Evolutionary conservation across 1,140 invertebrate genomes (phyloP), one percentile per base, ranked within the genome.

Genomic region (Liolophura sinensis): DNA sequence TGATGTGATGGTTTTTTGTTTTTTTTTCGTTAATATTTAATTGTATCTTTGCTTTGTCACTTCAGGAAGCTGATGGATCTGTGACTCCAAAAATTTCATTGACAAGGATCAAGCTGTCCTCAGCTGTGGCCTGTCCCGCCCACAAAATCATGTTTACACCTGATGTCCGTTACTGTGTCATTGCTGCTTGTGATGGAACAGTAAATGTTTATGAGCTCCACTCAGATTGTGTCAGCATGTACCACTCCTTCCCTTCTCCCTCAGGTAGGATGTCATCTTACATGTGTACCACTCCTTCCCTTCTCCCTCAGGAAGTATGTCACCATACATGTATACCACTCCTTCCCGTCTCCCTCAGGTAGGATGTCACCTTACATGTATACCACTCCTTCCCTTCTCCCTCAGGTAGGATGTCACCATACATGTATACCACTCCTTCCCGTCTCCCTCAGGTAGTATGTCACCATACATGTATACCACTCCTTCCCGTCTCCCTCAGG

Each of bases 81-180:
- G 63, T 72, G 5, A 67, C 64, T 4, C 72, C 72, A 31, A 25
- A 52, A 20, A 62, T 73, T 15, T 31, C 25, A 14, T 18, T 76
- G 22, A 63, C 59, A 22, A 65, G 67, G 24, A n/a, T 71, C 0
- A 65, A 62, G 22, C 47, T 65, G 22, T 55, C n/a, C n/a, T n/a
- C 20, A 25, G 22, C 47, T 48, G 56, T 27, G 40, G 18, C 60
- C 12, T 55, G 59, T 0, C 69, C 74, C 52, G 72, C 72, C n/a
- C 75, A 77, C 40, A 60, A 62, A 40, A 60, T 78, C 31, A 48
- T 50, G 25, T 73, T 77, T 59, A 67, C 70, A 7, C 47, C 52
- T 46, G 65, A 78, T 60, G 61, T 64, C 15, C 47, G 27, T 1
- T 60, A 56, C 15, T 54, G 77, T 7, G 56, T 79, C 5, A 62